phyloP scores from a whole-genome alignment of 64 coral and sea anemone genomes.

The Pachyseris speciosa region DNA sequence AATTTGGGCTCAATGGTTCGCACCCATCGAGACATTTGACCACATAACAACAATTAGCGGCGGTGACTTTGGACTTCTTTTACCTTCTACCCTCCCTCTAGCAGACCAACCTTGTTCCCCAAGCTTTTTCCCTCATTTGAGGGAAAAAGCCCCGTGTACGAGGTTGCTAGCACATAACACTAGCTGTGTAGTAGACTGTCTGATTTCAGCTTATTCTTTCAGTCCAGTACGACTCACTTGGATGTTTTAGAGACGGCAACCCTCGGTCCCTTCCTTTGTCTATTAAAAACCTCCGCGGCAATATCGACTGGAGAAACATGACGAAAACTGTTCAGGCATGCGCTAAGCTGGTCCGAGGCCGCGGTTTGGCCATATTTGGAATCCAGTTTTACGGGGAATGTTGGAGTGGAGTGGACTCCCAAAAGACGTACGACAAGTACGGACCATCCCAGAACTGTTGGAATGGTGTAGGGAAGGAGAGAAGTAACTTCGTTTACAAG shows the following conservation, averaged over 20 bases:
- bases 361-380: slow-evolving; percentile 37
- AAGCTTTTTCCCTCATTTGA: too few species aligned
- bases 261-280: slow-evolving; percentile 5
- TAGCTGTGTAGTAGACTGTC: not conserved
- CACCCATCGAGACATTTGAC: too few species aligned
- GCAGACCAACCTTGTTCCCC: too few species aligned
- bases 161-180: too few species aligned
- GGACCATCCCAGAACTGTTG: slow-evolving; percentile 24
- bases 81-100: too few species aligned
- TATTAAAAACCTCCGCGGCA: not conserved
- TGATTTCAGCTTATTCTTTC: not conserved
- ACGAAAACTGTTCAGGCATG: slow-evolving; percentile 21
- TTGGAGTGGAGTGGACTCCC: slow-evolving; percentile 33
- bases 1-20: too few species aligned
- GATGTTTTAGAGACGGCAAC: slow-evolving; percentile 41
- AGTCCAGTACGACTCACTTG: slow-evolving; percentile 30
- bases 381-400: slow-evolving; percentile 62
- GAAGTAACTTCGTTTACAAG: slow-evolving; percentile 41
- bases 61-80: too few species aligned
- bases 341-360: not conserved
- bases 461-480: slow-evolving; percentile 20
- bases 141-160: too few species aligned
- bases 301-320: slow-evolving; percentile 52
- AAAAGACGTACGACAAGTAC: slow-evolving; percentile 1
- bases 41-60: too few species aligned